phyloP scores from a whole-genome alignment of 2,888 invertebrate species.

The Drosophila greeni region DNA sequence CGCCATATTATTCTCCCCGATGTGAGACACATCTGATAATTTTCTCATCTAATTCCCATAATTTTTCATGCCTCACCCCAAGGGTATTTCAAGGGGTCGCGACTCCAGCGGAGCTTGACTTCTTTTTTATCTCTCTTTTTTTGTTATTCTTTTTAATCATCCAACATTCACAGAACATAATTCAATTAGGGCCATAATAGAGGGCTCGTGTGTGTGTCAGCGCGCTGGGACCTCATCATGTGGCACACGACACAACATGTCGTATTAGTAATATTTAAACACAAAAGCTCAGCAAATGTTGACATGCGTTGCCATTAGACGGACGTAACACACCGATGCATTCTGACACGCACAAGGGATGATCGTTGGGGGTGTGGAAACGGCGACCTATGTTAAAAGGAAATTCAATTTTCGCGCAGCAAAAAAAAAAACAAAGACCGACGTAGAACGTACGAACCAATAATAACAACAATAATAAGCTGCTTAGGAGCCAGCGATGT shows the following conservation, averaged over 20 bases:
- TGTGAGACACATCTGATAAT: conserved; percentile 16
- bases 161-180: conserved; percentile 51
- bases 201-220: conserved; percentile 38
- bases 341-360: conserved; percentile 60
- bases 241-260: conserved; percentile 73
- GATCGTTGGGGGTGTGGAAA: conserved; percentile 4
- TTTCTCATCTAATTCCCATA: conserved; percentile 17
- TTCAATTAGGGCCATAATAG: conserved; percentile 66
- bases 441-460: conserved; percentile 21
- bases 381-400: conserved; percentile 24
- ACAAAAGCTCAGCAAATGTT: conserved; percentile 73
- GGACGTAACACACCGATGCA: conserved; percentile 53
- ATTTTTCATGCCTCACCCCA: conserved; percentile 8
- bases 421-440: conserved; percentile 22
- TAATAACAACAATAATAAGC: conserved; percentile 70
- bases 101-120: conserved; percentile 23
- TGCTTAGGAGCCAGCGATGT: conserved; percentile 70
- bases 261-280: conserved; percentile 75
- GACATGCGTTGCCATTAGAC: conserved; percentile 72
- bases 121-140: conserved; percentile 1
- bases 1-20: neutral
- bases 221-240: conserved; percentile 38
- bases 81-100: conserved; percentile 8
- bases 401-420: conserved; percentile 66
- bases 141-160: conserved; percentile 31